Evolutionary conservation across 2,888 invertebrate species (phyloP), one percentile per base, ranked within the genome.

Genomic region (Cheilosia soror): DNA sequence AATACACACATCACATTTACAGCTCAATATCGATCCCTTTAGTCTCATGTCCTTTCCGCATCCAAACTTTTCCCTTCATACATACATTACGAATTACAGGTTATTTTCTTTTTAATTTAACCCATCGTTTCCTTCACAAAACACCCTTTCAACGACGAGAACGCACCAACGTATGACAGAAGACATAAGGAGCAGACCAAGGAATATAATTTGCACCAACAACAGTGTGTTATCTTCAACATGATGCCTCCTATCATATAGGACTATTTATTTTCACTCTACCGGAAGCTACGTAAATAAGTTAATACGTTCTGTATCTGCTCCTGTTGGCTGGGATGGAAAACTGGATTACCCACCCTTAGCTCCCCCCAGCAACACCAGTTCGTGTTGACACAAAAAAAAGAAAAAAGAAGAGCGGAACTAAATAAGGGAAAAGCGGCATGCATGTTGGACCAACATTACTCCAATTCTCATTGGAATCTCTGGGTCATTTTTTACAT

Each of bases 101-200:
- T 87, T 87, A 88, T 89, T 88, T 89, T 87, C 89, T 87, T 88
- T 89, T 89, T 89, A 89, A 89, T 89, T 89, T 89, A 88, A 87
- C 79, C 88, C 89, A 89, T 89, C 89, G 88, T 86, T 89, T 87
- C 84, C 27, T 71, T 47, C 49, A 15, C 42, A 55, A 51, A 66
- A 33, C 65, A 72, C 60, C 65, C 58, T 71, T 40, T 47, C 49
- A 42, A 47, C 44, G 44, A 72, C 42, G 55, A 62, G 51, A 51
- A 51, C 5, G 44, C 47, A 47, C 57, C 27, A 44, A 55, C 49
- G 53, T 51, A 65, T 15, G 25, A 49, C 37, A 9, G 13, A 44
- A 47, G 78, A 73, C 60, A 42, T 53, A 51, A 60, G 69, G 27
- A 57, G 33, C 37, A 40, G 47, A 47, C 37, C 37, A 37, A 37